Evolutionary conservation across 1,140 invertebrate species (phyloP), one percentile per base, ranked within the genome.

Genomic region (Parasteatoda tepidariorum): DNA sequence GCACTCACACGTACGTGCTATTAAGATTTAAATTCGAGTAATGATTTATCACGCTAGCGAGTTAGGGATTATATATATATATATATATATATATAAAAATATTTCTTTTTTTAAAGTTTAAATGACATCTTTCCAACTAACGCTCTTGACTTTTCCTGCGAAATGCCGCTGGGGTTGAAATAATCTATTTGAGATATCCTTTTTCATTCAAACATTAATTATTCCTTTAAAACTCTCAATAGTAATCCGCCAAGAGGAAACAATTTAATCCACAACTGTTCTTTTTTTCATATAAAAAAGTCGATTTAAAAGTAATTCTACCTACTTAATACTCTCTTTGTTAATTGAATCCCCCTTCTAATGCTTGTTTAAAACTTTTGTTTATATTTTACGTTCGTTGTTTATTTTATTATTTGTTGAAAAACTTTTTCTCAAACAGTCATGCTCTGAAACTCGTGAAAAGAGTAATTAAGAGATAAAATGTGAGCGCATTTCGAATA

Each of bases 391-490:
- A 4, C 13, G 28, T 55, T 54, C 22, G 0, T 41, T 68, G 13
- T 68, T 68, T 68, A 0, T 55, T 48, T 33, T 4, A 2, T 30
- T 28, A 38, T 64, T 76, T 30, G 41, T 64, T 76, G 24, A 28
- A 33, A 71, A 30, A 71, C n/a, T 34, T 31, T 18, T 64, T 64
- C 28, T 38, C 6, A 22, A 76, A 64, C 59, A 64, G 33, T 26
- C 22, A 11, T 34, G 75, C 38, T 67, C 15, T 26, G 13, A 55
- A 67, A 55, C 62, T 15, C 41, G 18, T 67, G 28, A 38, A 57
- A 67, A 67, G 61, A 66, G 75, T 78, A 78, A 78, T 78, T 78
- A 78, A 67, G 62, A 78, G 75, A 78, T 78, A 67, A 78, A 78
- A 78, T 78, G 75, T 67, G 62, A 66, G 41, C 66, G 5, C 28